Base-by-base conservation (phyloP, 2,113 vertebrate genomes). In the Archilochus colubris region DNA sequence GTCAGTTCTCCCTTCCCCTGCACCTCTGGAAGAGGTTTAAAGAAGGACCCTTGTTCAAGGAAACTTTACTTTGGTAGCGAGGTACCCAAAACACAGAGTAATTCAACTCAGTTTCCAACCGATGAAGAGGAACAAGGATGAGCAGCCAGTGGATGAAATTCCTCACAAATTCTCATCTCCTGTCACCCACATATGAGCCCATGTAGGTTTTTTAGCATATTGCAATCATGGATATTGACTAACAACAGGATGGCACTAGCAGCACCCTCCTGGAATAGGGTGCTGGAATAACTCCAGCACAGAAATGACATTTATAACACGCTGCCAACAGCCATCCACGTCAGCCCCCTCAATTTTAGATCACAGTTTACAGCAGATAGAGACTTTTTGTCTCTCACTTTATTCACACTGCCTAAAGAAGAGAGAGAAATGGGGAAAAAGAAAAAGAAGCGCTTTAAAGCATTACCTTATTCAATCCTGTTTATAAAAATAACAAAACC, bases 341-440 rank as follows among this genome's bases (percentile, higher is more conserved):
- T 68, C 94, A 95, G 57, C 88, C 87, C 91, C 70, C 95, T 89
- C 88, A 66, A 53, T 78, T 84, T 86, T 55, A 84, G 59, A 95
- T 95, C 91, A 86, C 88, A 96, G 91, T 91, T 95, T 94, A 88
- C 38, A 86, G 57, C 75, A 80, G 28, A 95, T 51, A 91, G 92
- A 84, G 82, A 28, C 68, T 93, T 86, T 94, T 88, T 96, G 93
- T 97, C 86, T 96, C 91, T 95, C 88, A 73, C 78, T 96, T 93
- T 61, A 92, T 89, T 96, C 88, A 73, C 50, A 85, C 46, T 87
- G 70, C 50, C 57, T 87, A 59, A 83, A 89, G 63, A 88, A 83
- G 51, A 90, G 38, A 73, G 74, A 59, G 25, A 84, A 78, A 72
- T 19, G 16, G 21, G 10, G 10, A 1, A 25, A 38, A 48, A 48